Evolutionary conservation across 2,113 vertebrate species (phyloP), one percentile per base, ranked within the genome.

Genomic region (Lagopus muta): DNA sequence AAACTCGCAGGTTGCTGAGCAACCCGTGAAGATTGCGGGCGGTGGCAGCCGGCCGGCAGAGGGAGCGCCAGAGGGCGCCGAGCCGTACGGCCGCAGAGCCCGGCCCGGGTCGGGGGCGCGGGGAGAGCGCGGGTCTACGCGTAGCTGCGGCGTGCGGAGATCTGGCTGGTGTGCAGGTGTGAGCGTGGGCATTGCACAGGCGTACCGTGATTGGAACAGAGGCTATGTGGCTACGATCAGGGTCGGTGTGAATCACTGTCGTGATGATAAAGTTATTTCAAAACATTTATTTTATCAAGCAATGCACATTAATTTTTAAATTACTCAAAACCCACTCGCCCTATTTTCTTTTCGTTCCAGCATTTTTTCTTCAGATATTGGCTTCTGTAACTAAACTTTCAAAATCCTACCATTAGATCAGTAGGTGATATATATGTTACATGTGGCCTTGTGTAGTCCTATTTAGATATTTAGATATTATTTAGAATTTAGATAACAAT

Each of bases 301-400:
- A 58, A 5, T 11, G 0, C 19, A 1, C 6, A 4, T 16, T 30
- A 4, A n/a, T 13, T 83, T 66, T 6, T 6, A n/a, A 78, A 16
- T 48, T 50, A 15, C 27, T 61, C 18, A 15, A 42, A 91, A 62
- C 13, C 5, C 7, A 14, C 15, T 6, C 32, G 20, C 11, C 2
- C 65, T 62, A 1, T 73, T 64, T 54, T 67, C 24, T 74, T 87
- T 32, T 20, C 5, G 1, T 64, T 70, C 22, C 36, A 61, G 1
- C 7, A 32, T 32, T 45, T 47, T 47, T 32, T n/a, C 9, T 17
- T 4, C 11, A 7, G 6, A 6, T 75, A 30, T 36, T 75, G 65
- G 14, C 18, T 78, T 0, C 3, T 61, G 28, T 66, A 64, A 45
- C 74, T 58, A 55, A 83, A 22, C 22, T 25, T 0, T 13, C 40